phyloP scores from a whole-genome alignment of 2,113 vertebrate species.

The Toxotes jaculatrix region DNA sequence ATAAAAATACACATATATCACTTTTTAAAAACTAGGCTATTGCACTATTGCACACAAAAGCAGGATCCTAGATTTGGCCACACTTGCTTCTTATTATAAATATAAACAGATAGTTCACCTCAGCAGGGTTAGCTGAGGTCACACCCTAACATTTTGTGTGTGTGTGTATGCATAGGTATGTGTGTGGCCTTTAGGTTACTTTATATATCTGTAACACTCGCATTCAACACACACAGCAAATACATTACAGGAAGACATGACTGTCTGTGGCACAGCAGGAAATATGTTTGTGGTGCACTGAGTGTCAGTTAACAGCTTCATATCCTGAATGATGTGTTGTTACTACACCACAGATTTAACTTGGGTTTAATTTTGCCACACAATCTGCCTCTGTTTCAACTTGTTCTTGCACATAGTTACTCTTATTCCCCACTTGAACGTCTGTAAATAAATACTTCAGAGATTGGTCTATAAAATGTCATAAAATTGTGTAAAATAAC shows the following conservation, averaged over 20 bases:
- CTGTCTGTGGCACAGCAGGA: background rate
- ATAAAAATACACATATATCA: background rate
- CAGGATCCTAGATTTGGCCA: background rate
- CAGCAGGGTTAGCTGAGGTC: constrained; percentile 18
- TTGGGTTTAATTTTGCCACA: background rate
- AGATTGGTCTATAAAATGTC: background rate
- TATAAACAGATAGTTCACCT: constrained; percentile 17
- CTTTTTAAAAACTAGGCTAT: background rate
- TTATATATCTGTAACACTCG: background rate
- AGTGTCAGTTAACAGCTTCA: background rate
- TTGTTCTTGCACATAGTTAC: background rate
- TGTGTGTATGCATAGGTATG: background rate
- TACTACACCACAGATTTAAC: background rate
- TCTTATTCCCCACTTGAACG: background rate
- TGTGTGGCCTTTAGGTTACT: background rate
- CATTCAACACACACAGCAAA: constrained; percentile 11
- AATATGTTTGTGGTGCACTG: background rate
- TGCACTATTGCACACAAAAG: background rate
- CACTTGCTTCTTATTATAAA: background rate
- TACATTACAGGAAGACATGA: constrained; percentile 22
- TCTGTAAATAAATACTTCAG: background rate
- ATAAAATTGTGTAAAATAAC: no score
- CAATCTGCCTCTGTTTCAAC: background rate
- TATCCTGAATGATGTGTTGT: background rate
- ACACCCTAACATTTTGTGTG: background rate